Evolutionary conservation across 2,113 vertebrate species (phyloP).

Genomic region (Rhegmatorhina hoffmannsi): DNA sequence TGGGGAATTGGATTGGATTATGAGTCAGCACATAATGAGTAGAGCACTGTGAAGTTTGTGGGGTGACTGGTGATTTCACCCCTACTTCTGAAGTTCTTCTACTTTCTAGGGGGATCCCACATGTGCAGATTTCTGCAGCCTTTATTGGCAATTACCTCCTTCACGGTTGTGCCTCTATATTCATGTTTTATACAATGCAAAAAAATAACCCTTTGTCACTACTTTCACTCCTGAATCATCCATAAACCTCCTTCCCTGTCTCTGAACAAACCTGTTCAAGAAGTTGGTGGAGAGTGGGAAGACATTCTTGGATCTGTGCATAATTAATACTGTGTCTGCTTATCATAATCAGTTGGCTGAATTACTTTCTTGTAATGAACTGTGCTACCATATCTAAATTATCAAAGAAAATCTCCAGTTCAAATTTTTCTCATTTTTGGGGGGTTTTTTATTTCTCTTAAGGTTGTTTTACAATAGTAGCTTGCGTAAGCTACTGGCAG

Average conservation of each 20-base stretch:
- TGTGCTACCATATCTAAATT: not conserved
- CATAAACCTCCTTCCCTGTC: not conserved
- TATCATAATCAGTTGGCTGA: slow-evolving; percentile 43
- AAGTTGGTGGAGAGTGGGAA: slow-evolving; percentile 56
- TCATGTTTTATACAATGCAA: not conserved
- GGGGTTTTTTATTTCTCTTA: not conserved
- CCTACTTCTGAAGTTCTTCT: not conserved
- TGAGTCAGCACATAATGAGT: slow-evolving; percentile 45
- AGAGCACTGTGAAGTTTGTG: not conserved
- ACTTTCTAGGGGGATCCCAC: not conserved
- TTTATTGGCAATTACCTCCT: slow-evolving; percentile 1
- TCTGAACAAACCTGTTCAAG: slow-evolving; percentile 37
- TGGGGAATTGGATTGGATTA: not conserved
- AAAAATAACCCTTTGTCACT: slow-evolving; percentile 25
- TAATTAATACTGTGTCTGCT: slow-evolving; percentile 38
- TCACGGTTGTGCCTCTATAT: not conserved
- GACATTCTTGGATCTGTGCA: not conserved
- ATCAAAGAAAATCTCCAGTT: not conserved
- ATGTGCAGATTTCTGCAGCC: not conserved
- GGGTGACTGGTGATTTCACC: slow-evolving; percentile 16
- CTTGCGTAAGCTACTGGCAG: slow-evolving; percentile 91
- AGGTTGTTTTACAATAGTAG: slow-evolving; percentile 91
- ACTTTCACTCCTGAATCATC: slow-evolving; percentile 34
- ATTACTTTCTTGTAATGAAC: not conserved
- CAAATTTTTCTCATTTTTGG: not conserved